phyloP scores from a whole-genome alignment of 2,113 vertebrate genomes.

The Ameiurus melas region DNA sequence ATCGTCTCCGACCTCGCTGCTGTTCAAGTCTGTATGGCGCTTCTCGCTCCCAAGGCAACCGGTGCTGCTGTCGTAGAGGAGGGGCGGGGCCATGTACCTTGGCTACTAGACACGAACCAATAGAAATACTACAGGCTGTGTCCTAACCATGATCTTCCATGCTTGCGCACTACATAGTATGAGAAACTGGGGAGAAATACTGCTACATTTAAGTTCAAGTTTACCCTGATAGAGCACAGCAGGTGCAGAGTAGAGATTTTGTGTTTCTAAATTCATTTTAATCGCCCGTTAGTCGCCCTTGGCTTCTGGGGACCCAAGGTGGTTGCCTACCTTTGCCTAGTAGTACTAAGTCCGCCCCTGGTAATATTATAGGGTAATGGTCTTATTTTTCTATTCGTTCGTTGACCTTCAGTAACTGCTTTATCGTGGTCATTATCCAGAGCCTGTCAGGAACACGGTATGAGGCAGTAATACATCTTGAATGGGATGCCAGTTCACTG shows the following conservation, averaged over 20 bases:
- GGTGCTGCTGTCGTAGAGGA: conserved; percentile 56
- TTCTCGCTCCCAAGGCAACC: conserved; percentile 68
- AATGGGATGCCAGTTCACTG: neutral
- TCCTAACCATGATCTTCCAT: neutral
- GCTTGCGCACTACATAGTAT: too few relatives aligned
- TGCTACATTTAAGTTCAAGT: neutral
- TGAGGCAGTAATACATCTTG: neutral
- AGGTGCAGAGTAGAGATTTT: neutral
- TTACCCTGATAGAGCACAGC: neutral
- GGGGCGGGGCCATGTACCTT: conserved; percentile 48
- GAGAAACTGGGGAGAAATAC: neutral
- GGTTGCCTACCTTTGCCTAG: too few relatives aligned
- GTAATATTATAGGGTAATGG: neutral
- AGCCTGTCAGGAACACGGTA: neutral
- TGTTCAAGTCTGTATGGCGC: conserved; percentile 49
- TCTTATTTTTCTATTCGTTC: neutral
- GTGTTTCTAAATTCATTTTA: neutral
- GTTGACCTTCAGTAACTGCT: neutral
- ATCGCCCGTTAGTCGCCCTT: neutral
- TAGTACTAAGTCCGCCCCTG: too few relatives aligned
- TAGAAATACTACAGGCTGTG: conserved; percentile 54
- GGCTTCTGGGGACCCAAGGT: too few relatives aligned
- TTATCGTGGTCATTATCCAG: neutral
- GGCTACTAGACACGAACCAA: conserved; percentile 44
- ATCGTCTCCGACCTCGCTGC: neutral